Evolutionary conservation across 2,888 invertebrate genomes (phyloP).

Genomic region (Synergus gifuensis): DNA sequence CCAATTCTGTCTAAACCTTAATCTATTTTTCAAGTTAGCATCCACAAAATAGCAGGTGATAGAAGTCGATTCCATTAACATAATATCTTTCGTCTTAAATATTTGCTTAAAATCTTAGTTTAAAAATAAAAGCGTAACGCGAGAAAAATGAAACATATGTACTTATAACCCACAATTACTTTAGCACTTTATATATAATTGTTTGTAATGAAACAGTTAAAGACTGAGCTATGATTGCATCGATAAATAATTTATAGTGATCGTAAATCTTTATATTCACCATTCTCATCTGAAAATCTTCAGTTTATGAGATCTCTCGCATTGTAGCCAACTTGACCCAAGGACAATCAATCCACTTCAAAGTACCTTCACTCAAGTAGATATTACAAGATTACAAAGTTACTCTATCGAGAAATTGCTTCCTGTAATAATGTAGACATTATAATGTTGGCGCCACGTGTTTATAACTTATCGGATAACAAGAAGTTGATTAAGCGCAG

Average conservation of each 20-base stretch:
- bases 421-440: slow-evolving; percentile 4
- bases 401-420: slow-evolving; percentile 1
- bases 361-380: slow-evolving; percentile 10
- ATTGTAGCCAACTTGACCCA: slow-evolving; percentile 23
- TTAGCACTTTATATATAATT: slow-evolving; percentile 1
- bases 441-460: slow-evolving; percentile 24
- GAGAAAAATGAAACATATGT: not conserved
- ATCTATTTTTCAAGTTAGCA: not conserved
- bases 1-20: not conserved
- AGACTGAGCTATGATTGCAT: not conserved
- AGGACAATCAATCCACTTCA: slow-evolving; percentile 19
- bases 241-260: slow-evolving; percentile 9
- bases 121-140: not conserved
- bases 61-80: not conserved
- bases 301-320: slow-evolving; percentile 29
- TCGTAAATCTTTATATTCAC: slow-evolving; percentile 19
- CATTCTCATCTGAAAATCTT: slow-evolving; percentile 20
- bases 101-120: not conserved
- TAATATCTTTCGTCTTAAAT: not conserved
- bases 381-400: slow-evolving; percentile 10
- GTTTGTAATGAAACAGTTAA: not conserved
- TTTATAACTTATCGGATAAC: slow-evolving; percentile 2
- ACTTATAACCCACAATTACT: not conserved
- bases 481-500: not conserved
- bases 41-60: not conserved